Evolutionary conservation across 2,113 vertebrate species (phyloP), one percentile per base, ranked within the genome.

Genomic region (Eonycteris spelaea): DNA sequence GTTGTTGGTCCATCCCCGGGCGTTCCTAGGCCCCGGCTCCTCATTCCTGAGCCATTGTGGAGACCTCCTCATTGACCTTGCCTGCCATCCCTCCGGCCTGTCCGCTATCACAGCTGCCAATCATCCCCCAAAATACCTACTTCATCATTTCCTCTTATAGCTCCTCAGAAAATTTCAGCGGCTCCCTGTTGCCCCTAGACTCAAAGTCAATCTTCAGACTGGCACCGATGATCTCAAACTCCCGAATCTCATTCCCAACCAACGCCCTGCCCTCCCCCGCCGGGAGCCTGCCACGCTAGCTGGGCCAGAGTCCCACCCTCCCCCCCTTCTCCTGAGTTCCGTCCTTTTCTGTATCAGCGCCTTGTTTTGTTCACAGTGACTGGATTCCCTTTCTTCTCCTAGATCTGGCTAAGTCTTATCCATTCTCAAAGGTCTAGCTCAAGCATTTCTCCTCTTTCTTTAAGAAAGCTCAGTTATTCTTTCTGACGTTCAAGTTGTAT

Each of bases 241-340:
- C 5, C 6, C 1, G 22, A 48, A 24, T 33, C 35, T 90, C 38
- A 13, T 0, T 12, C 77, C 43, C 22, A 3, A 7, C 11, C 15
- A 24, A 12, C 26, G 9, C 33, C 48, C 24, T 6, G 3, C 48
- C 0, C 0, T 0, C 5, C 24, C 15, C 51, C 51, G 7, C 51
- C 51, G 1, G 15, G 67, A 35, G 40, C 30, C 71, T 45, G 16
- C 26, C 33, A 10, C 6, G 10, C 28, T 6, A n/a, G 83, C 59
- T 40, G 40, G 43, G 19, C 9, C 5, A 5, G 35, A 6, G 8
- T 30, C 22, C 22, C n/a, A n/a, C n/a, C 40, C 40, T 7, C 14
- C 5, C 3, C 55, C 30, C 33, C 1, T 1, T 38, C 59, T 21
- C 24, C n/a, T 53, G 90, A 10, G 0, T 18, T 8, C 5, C 8